These are phyloP conservation scores for Anthrax anthrax DNA, from an alignment of 2,888 invertebrate genomes.

Conservation along the genomic window DNA sequence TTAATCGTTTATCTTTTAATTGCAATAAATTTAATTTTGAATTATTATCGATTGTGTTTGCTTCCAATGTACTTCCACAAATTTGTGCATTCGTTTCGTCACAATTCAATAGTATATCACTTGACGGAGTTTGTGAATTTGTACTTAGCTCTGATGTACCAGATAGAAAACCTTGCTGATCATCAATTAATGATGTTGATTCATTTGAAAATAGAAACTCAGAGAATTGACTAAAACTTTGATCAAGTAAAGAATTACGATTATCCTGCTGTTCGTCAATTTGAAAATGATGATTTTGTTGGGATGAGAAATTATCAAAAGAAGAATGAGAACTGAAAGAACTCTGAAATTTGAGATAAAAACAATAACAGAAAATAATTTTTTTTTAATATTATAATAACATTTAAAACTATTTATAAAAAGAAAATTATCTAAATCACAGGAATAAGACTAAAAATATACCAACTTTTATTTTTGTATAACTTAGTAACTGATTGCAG, in stretches of 20 bases:
- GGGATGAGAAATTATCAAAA: conserved; percentile 32
- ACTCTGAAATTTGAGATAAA: conserved; percentile 25
- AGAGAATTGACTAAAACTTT: conserved; percentile 23
- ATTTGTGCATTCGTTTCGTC: conserved; percentile 5
- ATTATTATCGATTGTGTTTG: conserved; percentile 20
- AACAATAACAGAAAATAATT: too few relatives aligned
- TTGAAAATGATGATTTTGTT: conserved; percentile 22
- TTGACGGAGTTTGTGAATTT: conserved; percentile 10
- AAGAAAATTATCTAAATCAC: too few relatives aligned
- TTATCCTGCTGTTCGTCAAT: conserved; percentile 23
- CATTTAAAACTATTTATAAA: too few relatives aligned
- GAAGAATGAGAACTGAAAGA: conserved; percentile 35
- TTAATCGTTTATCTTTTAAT: conserved; percentile 25
- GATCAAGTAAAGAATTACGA: conserved; percentile 20
- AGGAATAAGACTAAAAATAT: too few relatives aligned
- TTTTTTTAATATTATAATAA: too few relatives aligned
- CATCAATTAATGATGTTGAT: conserved; percentile 23
- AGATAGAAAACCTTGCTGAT: conserved; percentile 9
- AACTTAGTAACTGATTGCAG: too few relatives aligned
- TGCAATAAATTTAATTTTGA: conserved; percentile 24
- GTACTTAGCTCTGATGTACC: conserved; percentile 10
- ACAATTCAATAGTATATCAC: conserved; percentile 10
- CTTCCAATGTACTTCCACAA: neutral
- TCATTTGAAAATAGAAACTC: conserved; percentile 32
- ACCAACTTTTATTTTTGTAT: too few relatives aligned